Conservation (phyloP, 2,888 invertebrate species). For the Epistrophella euchroma region DNA sequence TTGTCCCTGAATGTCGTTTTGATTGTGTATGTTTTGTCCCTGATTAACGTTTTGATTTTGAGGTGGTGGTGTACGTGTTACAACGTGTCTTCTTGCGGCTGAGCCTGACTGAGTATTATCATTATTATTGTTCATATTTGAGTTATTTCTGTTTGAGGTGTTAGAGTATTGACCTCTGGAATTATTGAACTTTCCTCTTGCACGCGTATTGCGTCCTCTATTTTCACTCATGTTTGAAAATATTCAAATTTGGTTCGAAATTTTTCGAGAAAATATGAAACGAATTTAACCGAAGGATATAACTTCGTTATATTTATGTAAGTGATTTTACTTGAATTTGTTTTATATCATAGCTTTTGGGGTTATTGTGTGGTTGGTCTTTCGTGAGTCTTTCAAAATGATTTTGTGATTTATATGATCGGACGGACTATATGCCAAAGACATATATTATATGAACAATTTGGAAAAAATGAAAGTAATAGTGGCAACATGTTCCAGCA, state of each 20-base stretch:
- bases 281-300: not conserved
- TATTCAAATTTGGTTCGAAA: not conserved
- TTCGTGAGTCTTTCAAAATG: not conserved
- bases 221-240: constrained; percentile 2
- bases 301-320: not conserved
- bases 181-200: not conserved
- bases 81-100: not conserved
- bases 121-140: not conserved
- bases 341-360: not conserved
- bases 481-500: not conserved
- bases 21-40: no score
- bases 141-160: not conserved
- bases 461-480: not conserved
- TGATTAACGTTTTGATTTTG: not conserved
- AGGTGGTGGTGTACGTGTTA: not conserved
- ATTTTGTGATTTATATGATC: not conserved
- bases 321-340: not conserved
- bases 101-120: not conserved
- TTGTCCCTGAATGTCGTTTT: not conserved
- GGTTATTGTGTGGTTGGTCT: not conserved
- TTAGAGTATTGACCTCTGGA: not conserved
- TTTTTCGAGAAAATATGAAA: not conserved
- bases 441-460: not conserved
- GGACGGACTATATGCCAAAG: not conserved
- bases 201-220: not conserved